Conservation (phyloP, 1,140 invertebrate genomes). For the Drosophila repleta region DNA sequence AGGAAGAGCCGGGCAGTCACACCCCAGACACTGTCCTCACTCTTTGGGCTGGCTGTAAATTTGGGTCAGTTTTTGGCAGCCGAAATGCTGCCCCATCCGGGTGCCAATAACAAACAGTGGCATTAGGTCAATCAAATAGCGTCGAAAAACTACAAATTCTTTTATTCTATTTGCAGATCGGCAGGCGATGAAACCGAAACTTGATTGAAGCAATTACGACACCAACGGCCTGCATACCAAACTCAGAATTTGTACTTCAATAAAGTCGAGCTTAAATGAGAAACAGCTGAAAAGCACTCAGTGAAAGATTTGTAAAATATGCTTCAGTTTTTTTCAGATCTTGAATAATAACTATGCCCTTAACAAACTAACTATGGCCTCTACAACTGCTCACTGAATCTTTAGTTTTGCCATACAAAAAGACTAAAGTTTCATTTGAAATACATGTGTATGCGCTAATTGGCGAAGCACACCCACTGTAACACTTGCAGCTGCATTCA, state of each 20-base stretch:
- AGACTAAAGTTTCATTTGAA: no score
- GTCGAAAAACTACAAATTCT: constrained; percentile 11
- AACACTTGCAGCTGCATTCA: constrained; percentile 13
- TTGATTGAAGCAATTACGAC: constrained; percentile 16
- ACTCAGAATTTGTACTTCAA: no score
- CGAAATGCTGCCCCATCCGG: constrained; percentile 34
- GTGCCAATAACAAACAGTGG: constrained; percentile 38
- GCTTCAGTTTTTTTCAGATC: no score
- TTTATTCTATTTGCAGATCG: constrained; percentile 17
- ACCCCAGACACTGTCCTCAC: constrained; percentile 9
- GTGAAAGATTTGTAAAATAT: no score
- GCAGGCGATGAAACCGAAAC: constrained; percentile 4
- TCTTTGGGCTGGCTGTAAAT: constrained; percentile 52
- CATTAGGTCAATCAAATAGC: constrained; percentile 16
- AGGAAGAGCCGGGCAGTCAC: constrained; percentile 4
- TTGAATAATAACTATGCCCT: no score
- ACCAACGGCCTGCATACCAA: background rate
- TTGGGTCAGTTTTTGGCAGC: constrained; percentile 74
- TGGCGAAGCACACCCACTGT: constrained; percentile 13
- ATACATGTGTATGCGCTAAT: background rate
- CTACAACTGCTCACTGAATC: no score
- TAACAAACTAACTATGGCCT: no score
- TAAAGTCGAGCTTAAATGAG: no score
- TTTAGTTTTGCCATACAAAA: no score
- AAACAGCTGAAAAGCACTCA: no score